Evolutionary conservation across 2,113 vertebrate genomes (phyloP).

Genomic region (Archocentrus centrarchus): DNA sequence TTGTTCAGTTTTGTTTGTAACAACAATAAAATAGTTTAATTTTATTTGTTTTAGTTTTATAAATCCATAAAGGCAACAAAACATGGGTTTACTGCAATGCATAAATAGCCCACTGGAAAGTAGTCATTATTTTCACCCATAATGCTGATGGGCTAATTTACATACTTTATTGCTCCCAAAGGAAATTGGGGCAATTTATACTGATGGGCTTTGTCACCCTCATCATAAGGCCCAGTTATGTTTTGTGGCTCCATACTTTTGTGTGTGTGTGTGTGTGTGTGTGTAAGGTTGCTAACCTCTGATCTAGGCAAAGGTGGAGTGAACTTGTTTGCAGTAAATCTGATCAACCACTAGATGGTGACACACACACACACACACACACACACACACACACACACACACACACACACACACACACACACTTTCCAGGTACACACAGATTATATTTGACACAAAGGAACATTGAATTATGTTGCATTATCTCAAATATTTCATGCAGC

Average conservation of each 20-base stretch:
- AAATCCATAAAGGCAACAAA: neutral
- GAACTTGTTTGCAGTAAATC: neutral
- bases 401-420: no score
- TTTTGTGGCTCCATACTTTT: neutral
- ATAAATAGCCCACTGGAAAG: neutral
- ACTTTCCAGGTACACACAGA: neutral
- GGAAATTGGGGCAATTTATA: neutral
- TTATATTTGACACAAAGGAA: neutral
- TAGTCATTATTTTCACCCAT: neutral
- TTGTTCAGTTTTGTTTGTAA: neutral
- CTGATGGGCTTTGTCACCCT: accelerated
- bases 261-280: no score
- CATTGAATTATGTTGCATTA: neutral
- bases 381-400: neutral
- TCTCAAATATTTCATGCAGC: neutral
- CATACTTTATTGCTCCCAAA: no score
- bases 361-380: neutral
- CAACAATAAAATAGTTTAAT: no score
- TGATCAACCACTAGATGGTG: neutral
- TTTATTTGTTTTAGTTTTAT: neutral
- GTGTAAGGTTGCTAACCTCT: accelerated
- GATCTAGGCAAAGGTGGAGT: neutral
- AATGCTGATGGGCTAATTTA: neutral
- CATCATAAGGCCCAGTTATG: neutral
- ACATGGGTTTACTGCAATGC: neutral